Conservation (phyloP, 2,113 vertebrate species). For the Brachyhypopomus occidentalis region DNA sequence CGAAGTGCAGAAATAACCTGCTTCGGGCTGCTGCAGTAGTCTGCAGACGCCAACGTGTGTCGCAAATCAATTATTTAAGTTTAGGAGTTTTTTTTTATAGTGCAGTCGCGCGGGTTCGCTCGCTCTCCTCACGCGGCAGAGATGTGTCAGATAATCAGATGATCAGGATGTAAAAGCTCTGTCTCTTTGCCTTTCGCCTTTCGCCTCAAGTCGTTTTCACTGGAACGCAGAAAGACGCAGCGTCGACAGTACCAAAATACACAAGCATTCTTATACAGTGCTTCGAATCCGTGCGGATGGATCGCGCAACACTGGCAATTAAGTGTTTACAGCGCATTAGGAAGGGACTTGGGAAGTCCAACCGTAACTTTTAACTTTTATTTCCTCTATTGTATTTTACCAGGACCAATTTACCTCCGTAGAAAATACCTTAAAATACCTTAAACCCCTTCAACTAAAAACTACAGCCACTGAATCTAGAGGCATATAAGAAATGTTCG, state of each 20-base stretch:
- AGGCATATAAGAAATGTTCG: background rate
- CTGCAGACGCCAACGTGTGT: background rate
- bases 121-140: background rate
- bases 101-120: too few species aligned
- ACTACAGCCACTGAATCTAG: background rate
- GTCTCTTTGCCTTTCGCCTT: background rate
- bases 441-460: too few species aligned
- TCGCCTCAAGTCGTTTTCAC: conserved; percentile 28
- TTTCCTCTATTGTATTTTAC: conserved; percentile 19
- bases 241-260: background rate
- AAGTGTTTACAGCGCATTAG: too few species aligned
- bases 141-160: background rate
- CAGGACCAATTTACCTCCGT: background rate
- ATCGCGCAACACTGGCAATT: background rate
- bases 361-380: conserved; percentile 11
- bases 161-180: background rate
- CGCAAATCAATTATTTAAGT: background rate
- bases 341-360: too few species aligned
- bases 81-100: too few species aligned
- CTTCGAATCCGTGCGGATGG: background rate
- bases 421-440: background rate
- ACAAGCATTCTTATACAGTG: conserved; percentile 21
- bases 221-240: conserved; percentile 41
- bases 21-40: background rate
- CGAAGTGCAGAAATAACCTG: background rate